Percentiles rank a stretch among this genome's conserved stretches.
Evolutionary conservation across 1,140 invertebrate genomes (phyloP).

Genomic region (Phocides pigmalion): DNA sequence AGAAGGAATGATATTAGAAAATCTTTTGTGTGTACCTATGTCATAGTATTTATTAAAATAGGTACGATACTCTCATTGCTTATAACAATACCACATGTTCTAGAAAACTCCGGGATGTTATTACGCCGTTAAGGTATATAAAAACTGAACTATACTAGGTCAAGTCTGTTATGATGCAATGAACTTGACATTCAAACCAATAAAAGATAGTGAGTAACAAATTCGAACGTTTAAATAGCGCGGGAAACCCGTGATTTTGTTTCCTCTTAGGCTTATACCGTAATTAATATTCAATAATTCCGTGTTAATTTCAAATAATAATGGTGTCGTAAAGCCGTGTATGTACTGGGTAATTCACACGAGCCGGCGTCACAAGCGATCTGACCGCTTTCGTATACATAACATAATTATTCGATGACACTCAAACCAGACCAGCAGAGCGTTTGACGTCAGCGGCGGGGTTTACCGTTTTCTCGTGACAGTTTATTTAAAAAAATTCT

Average conservation of each 20-base stretch:
- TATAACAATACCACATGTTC: too few species aligned
- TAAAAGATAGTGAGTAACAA: not conserved
- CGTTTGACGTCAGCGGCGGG: conserved; percentile 24
- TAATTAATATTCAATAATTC: not conserved
- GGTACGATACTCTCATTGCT: too few species aligned
- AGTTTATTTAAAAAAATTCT: not conserved
- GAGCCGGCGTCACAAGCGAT: not conserved
- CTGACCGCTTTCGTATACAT: not conserved
- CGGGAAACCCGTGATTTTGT: conserved; percentile 4
- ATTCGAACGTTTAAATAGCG: not conserved
- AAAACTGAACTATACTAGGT: not conserved
- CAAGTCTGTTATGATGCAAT: not conserved
- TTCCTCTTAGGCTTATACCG: not conserved
- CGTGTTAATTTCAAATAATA: not conserved
- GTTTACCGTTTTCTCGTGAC: conserved; percentile 26
- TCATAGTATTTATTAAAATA: too few species aligned
- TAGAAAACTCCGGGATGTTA: too few species aligned
- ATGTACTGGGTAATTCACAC: conserved; percentile 14
- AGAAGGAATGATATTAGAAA: too few species aligned
- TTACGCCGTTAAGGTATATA: too few species aligned
- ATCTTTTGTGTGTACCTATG: too few species aligned
- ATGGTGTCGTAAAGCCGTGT: conserved; percentile 15
- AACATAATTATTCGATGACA: not conserved
- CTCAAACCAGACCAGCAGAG: not conserved
- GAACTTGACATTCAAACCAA: not conserved